These are phyloP conservation scores for Chrysaora quinquecirrha DNA, from an alignment of 30 jellyfish, hydroid and myxozoan species.

Conservation along the genomic window DNA sequence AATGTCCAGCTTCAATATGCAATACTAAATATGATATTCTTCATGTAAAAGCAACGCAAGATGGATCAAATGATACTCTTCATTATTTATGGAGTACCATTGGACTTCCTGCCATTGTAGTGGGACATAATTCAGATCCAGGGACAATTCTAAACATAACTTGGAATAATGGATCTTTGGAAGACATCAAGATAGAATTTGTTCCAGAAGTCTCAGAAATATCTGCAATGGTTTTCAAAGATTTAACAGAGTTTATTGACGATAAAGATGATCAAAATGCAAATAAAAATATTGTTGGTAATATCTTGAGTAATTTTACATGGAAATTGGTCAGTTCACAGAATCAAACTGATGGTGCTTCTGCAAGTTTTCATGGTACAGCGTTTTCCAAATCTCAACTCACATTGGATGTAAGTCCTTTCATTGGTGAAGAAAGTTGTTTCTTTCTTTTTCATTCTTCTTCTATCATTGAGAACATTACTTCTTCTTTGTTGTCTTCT, in stretches of 20 bases:
- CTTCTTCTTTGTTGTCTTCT: no score
- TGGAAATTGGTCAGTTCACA: conserved; percentile 50
- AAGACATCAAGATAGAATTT: conserved; percentile 40
- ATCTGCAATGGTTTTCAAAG: conserved; percentile 63
- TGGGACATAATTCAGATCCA: conserved; percentile 62
- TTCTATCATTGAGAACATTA: no score
- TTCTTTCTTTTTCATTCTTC: no score
- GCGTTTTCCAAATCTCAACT: background rate
- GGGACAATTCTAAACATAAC: conserved; percentile 29
- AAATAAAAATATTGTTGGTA: conserved; percentile 14
- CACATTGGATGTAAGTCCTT: conserved; percentile 16
- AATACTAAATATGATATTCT: conserved; percentile 17
- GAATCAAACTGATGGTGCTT: conserved; percentile 34
- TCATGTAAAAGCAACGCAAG: conserved; percentile 62
- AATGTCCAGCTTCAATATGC: conserved; percentile 40
- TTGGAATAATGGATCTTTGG: conserved; percentile 41
- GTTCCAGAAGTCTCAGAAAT: conserved; percentile 53
- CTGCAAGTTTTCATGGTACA: conserved; percentile 18
- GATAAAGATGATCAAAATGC: conserved; percentile 67
- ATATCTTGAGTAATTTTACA: conserved; percentile 40
- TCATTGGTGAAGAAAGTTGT: background rate
- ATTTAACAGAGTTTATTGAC: conserved; percentile 66
- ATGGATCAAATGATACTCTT: conserved; percentile 53
- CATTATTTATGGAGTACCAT: conserved; percentile 86
- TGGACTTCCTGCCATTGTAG: conserved; percentile 74